phyloP scores from a whole-genome alignment of 2,797 vertebrate species.

The Lerista edwardsae region DNA sequence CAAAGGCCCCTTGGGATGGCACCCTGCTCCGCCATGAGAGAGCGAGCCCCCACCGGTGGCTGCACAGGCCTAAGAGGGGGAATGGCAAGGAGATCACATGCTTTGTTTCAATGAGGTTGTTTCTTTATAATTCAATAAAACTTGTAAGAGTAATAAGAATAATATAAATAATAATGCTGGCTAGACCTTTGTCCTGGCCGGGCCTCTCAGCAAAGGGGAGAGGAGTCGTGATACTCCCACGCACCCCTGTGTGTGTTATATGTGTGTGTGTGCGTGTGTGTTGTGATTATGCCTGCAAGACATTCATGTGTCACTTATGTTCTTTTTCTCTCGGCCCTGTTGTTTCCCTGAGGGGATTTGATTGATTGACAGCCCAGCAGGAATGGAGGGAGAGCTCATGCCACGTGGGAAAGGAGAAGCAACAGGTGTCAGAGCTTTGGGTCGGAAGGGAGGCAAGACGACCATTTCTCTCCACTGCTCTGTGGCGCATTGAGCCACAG shows the following conservation, averaged over 20 bases:
- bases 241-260: slow-evolving; percentile 51
- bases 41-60: neutral
- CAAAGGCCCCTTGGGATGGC: slow-evolving; percentile 41
- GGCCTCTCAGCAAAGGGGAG: slow-evolving; percentile 26
- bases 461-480: neutral
- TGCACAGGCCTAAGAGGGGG: slow-evolving; percentile 46
- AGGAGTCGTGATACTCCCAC: slow-evolving; percentile 38
- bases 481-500: slow-evolving; percentile 32
- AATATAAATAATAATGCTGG: slow-evolving; percentile 59
- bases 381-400: neutral
- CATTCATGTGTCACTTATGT: slow-evolving; percentile 25
- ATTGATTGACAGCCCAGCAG: neutral
- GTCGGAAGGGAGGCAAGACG: neutral
- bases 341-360: neutral
- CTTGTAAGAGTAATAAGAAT: slow-evolving; percentile 57
- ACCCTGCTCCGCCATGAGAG: neutral
- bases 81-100: slow-evolving; percentile 64
- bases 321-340: slow-evolving; percentile 29
- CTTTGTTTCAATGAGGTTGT: slow-evolving; percentile 63
- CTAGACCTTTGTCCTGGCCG: slow-evolving; percentile 42
- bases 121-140: slow-evolving; percentile 50
- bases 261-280: slow-evolving; percentile 42
- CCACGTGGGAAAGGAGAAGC: slow-evolving; percentile 1
- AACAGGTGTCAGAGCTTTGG: neutral
- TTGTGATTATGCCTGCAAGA: slow-evolving; percentile 58